Evolutionary conservation across 2,888 invertebrate genomes (phyloP), one percentile per base, ranked within the genome.

Genomic region (Hirtodrosophila histrioides): DNA sequence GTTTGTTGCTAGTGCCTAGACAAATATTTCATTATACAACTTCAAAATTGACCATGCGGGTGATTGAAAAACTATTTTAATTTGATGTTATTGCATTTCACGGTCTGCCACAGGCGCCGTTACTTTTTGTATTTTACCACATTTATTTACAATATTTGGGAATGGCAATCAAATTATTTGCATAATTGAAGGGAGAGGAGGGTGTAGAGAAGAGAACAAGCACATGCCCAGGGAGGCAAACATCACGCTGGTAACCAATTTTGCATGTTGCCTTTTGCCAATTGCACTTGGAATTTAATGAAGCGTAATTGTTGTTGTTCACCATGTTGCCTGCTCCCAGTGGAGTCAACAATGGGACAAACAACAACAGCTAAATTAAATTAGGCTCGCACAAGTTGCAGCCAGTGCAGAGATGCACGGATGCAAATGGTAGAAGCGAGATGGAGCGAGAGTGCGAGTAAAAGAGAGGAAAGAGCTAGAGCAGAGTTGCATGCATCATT

Each of bases 281-380:
- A 74, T 79, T 82, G 82, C 79, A 74, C 75, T 84, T 79, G 72
- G 65, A 72, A 82, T 78, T 86, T 84, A 86, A 88, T 86, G 86
- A 86, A 87, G 80, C 88, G 76, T 78, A 79, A 71, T 84, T 86
- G 87, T 74, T 66, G 79, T 69, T 68, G 67, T 78, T 71, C 64
- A 45, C 60, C 60, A 40, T 56, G 56, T 66, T 67, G 63, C 53
- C 41, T 57, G 41, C 44, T 58, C 60, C 40, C 68, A 51, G 62
- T 62, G 57, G 68, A 72, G 27, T 71, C 51, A 67, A 53, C 56
- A 67, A 36, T 35, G 31, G 24, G 31, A 56, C n/a, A 12, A 53
- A 37, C 67, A 67, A 57, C 63, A 57, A 53, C 48, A 67, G 60
- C 63, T 69, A 66, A 78, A 58, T 67, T 56, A 73, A 80, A 75